These are phyloP conservation scores for Scaptomyza montana DNA, from an alignment of 1,140 invertebrate genomes.

Conservation along the genomic window DNA sequence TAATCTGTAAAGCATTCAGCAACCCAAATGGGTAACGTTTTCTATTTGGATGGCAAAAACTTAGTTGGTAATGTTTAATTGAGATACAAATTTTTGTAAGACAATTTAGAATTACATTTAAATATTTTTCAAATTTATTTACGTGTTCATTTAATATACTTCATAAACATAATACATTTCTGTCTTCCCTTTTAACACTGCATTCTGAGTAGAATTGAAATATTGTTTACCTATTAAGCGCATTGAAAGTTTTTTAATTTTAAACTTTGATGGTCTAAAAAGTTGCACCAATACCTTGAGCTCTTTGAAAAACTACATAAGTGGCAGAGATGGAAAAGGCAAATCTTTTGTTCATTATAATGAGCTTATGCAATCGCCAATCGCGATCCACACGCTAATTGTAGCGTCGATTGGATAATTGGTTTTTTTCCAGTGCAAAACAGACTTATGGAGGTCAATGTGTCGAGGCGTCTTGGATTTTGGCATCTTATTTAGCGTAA, in stretches of 20 bases:
- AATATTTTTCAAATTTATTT: too few relatives aligned
- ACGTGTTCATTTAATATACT: too few relatives aligned
- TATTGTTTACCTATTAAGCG: slow-evolving; percentile 52
- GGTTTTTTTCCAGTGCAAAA: slow-evolving; percentile 40
- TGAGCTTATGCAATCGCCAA: slow-evolving; percentile 38
- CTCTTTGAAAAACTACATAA: background rate
- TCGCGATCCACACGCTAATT: slow-evolving; percentile 56
- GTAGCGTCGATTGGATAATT: slow-evolving; percentile 38
- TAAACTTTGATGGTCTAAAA: slow-evolving; percentile 18
- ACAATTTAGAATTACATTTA: too few relatives aligned
- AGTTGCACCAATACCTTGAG: slow-evolving; percentile 2
- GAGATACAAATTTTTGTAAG: too few relatives aligned
- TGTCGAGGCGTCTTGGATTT: slow-evolving; percentile 4
- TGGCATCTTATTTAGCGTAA: slow-evolving; percentile 52
- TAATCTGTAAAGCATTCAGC: too few relatives aligned
- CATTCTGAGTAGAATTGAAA: background rate
- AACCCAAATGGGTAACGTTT: too few relatives aligned
- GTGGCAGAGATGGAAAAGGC: slow-evolving; percentile 4
- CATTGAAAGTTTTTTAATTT: slow-evolving; percentile 48
- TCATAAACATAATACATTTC: too few relatives aligned
- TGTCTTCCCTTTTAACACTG: too few relatives aligned
- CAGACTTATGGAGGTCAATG: slow-evolving; percentile 14
- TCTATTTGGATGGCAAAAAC: too few relatives aligned
- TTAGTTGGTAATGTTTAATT: too few relatives aligned
- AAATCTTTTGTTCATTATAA: slow-evolving; percentile 20